Conservation (phyloP, 1,140 invertebrate genomes). For the Conus ventricosus region DNA sequence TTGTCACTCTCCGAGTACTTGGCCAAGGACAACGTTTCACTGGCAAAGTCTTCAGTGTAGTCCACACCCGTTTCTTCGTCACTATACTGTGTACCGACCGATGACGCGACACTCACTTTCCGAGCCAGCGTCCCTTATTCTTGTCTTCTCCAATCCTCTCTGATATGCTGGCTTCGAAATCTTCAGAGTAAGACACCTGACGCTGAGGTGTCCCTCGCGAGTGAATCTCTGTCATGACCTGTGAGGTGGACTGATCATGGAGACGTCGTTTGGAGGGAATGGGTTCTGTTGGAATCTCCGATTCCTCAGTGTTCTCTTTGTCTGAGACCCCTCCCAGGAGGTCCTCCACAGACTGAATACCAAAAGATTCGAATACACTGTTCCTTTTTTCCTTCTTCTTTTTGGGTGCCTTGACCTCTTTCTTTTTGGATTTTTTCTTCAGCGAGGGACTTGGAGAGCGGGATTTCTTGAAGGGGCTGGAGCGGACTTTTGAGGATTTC, state of each 20-base stretch:
- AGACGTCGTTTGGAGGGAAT: background rate
- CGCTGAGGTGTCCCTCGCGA: conserved; percentile 8
- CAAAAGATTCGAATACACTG: background rate
- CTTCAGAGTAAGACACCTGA: conserved; percentile 51
- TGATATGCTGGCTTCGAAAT: conserved; percentile 59
- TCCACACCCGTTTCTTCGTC: conserved; percentile 47
- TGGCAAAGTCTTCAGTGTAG: conserved; percentile 51
- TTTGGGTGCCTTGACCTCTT: background rate
- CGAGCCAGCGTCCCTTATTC: conserved; percentile 11
- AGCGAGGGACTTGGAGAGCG: background rate
- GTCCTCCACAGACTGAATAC: conserved; percentile 11
- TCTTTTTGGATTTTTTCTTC: conserved; percentile 16
- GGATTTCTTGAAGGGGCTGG: conserved; percentile 24
- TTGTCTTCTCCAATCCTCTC: conserved; percentile 50
- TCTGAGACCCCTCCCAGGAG: background rate
- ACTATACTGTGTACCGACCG: conserved; percentile 44
- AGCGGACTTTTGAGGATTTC: background rate
- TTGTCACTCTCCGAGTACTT: conserved; percentile 12
- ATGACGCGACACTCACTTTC: conserved; percentile 30
- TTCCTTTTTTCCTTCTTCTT: conserved; percentile 25
- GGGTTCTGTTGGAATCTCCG: conserved; percentile 39
- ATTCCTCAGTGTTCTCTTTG: conserved; percentile 29
- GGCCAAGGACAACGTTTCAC: conserved; percentile 37
- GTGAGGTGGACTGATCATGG: conserved; percentile 28
- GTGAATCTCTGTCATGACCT: conserved; percentile 34